phyloP scores from a whole-genome alignment of 2,113 vertebrate species.

The Xyrauchen texanus region DNA sequence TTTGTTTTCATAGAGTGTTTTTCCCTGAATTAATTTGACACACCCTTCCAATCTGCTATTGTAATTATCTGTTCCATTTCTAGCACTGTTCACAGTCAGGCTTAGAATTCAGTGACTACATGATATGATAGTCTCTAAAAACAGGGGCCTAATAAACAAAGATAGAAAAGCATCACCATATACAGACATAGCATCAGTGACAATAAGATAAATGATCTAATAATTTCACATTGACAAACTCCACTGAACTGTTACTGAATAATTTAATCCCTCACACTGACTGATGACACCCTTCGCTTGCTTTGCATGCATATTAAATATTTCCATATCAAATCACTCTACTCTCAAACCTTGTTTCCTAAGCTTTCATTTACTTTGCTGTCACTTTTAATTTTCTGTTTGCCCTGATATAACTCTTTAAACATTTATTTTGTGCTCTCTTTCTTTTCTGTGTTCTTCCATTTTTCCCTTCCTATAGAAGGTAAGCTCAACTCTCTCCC shows the following conservation, averaged over 20 bases:
- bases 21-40: neutral
- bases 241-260: neutral
- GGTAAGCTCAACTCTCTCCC: conserved; percentile 89
- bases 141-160: neutral
- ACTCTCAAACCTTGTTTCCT: neutral
- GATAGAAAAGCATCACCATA: neutral
- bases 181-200: neutral
- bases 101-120: conserved; percentile 14
- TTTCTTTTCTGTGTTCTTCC: conserved; percentile 76
- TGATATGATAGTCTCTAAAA: conserved; percentile 6
- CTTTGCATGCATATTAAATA: conserved; percentile 29
- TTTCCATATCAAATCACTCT: conserved; percentile 27
- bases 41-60: conserved; percentile 1
- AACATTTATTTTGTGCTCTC: conserved; percentile 72
- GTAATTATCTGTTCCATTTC: conserved; percentile 16
- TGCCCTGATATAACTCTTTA: conserved; percentile 72
- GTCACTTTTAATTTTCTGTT: conserved; percentile 75
- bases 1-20: neutral
- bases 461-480: conserved; percentile 93
- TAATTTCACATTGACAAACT: neutral
- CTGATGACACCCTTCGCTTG: conserved; percentile 36
- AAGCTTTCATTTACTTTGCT: conserved; percentile 50
- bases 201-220: neutral
- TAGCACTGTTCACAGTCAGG: conserved; percentile 7
- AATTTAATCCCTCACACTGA: conserved; percentile 9